Conservation (phyloP, 2,888 invertebrate genomes). For the Lacanobia oleracea region DNA sequence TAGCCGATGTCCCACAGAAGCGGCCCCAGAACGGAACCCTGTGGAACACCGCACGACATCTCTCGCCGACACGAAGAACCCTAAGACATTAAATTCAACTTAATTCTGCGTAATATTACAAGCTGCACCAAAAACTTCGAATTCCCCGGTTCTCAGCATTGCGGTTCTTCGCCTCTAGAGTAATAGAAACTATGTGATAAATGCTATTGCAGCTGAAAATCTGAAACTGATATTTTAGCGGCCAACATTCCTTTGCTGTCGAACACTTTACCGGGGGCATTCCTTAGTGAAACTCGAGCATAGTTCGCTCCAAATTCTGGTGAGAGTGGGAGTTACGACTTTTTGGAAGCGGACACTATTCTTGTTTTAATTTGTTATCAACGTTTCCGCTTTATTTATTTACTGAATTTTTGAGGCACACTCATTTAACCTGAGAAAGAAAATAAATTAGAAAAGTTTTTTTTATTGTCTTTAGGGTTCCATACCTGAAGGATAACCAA, state of each 20-base stretch:
- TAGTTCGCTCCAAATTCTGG: constrained; percentile 18
- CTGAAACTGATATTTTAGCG: constrained; percentile 31
- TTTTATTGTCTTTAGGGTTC: no score
- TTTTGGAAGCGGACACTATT: background rate
- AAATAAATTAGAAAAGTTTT: no score
- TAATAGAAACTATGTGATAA: constrained; percentile 40
- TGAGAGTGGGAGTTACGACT: background rate
- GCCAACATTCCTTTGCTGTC: constrained; percentile 22
- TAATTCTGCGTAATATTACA: constrained; percentile 7
- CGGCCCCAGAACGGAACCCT: no score
- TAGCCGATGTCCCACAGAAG: no score
- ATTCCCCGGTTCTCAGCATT: constrained; percentile 18
- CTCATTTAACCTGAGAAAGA: no score
- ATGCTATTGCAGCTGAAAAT: constrained; percentile 1
- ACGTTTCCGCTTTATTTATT: background rate
- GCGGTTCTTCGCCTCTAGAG: constrained; percentile 36
- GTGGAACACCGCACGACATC: no score
- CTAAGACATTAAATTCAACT: constrained; percentile 6
- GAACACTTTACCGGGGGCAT: constrained; percentile 46
- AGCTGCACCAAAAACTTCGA: constrained; percentile 25
- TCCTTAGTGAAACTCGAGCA: constrained; percentile 17
- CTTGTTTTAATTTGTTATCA: constrained; percentile 1
- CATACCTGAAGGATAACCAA: no score
- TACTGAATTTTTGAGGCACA: background rate
- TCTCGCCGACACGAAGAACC: no score